Conservation (phyloP, 1,140 invertebrate genomes). For the Zaprionus inermis region DNA sequence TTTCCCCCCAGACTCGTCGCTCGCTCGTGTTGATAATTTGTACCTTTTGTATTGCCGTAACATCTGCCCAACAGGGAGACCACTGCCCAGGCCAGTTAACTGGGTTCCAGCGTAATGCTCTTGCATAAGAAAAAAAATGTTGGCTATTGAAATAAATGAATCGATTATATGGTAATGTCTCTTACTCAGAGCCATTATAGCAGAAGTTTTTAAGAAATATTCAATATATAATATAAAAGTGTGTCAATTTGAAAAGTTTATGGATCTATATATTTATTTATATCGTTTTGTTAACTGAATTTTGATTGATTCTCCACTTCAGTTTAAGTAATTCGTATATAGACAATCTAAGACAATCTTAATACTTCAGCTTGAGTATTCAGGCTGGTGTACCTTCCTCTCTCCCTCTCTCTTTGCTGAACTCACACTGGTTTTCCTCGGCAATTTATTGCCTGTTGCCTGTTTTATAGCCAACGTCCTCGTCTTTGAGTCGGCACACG, state of each 20-base stretch:
- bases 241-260: background rate
- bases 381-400: no score
- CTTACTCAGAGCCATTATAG: background rate
- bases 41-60: constrained; percentile 25
- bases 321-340: background rate
- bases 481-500: constrained; percentile 59
- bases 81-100: background rate
- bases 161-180: background rate
- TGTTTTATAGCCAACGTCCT: constrained; percentile 40
- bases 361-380: no score
- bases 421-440: constrained; percentile 30
- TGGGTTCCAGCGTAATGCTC: background rate
- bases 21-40: constrained; percentile 52
- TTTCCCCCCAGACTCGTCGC: constrained; percentile 25
- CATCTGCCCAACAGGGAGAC: constrained; percentile 19
- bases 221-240: background rate
- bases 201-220: background rate
- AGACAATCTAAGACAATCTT: background rate
- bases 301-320: background rate
- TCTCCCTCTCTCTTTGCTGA: background rate
- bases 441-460: constrained; percentile 54
- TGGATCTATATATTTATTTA: background rate
- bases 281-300: no score
- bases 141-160: background rate
- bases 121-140: constrained; percentile 4